A percentile compares a stretch with the other conserved stretches of the same genome.
Evolutionary conservation across 2,888 invertebrate species (phyloP).

Genomic region (Cactoblastis cactorum): DNA sequence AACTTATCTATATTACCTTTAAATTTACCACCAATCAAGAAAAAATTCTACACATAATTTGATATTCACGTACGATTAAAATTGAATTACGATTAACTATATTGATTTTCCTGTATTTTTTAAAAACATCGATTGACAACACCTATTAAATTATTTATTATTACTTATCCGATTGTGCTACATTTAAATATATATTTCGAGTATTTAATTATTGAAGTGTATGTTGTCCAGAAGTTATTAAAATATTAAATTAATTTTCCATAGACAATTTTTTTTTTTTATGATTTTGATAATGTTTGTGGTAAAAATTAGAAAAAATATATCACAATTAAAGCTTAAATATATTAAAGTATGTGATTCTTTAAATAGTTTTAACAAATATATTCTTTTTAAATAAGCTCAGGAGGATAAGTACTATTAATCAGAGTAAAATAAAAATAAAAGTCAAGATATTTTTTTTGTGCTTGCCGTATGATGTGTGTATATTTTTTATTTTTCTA

Average conservation of each 20-base stretch:
- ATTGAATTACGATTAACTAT: conserved; percentile 33
- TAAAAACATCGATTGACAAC: conserved; percentile 62
- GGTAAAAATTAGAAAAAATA: conserved; percentile 11
- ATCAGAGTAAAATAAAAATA: no score
- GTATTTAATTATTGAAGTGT: background rate
- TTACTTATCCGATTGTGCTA: conserved; percentile 20
- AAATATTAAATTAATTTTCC: background rate
- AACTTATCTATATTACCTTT: background rate
- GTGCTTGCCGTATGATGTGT: background rate
- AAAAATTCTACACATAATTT: background rate
- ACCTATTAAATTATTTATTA: conserved; percentile 50
- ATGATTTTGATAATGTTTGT: background rate
- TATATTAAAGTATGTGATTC: background rate
- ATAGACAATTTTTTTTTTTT: background rate
- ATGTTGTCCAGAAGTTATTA: background rate
- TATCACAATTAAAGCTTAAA: background rate
- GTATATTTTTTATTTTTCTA: background rate
- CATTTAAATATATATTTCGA: background rate
- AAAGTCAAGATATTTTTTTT: background rate
- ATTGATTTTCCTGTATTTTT: conserved; percentile 40
- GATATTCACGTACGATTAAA: background rate
- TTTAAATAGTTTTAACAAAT: background rate
- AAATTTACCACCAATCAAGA: background rate
- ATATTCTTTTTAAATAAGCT: background rate
- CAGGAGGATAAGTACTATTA: no score